A percentile compares a stretch with the other conserved stretches of the same genome.
phyloP scores from a whole-genome alignment of 2,113 vertebrate species.

The Gymnorhina tibicen region DNA sequence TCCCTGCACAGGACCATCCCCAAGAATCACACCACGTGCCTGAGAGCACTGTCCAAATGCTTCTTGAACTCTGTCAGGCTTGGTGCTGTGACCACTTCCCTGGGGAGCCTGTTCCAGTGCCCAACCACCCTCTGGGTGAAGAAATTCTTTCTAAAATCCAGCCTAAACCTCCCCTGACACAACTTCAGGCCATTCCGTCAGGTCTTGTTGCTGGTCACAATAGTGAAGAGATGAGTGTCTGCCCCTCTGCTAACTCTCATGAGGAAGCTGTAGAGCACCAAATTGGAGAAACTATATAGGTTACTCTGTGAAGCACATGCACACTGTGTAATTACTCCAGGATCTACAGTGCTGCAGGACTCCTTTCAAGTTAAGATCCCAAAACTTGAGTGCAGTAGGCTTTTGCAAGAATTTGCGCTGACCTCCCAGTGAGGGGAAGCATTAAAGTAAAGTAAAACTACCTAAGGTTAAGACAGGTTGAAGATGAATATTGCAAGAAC shows the following conservation, averaged over 20 bases:
- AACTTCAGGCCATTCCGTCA: accelerated
- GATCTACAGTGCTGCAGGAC: background rate
- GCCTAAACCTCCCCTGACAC: background rate
- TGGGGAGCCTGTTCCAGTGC: background rate
- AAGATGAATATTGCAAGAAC: background rate
- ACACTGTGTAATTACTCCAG: too few relatives aligned
- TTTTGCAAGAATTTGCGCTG: background rate
- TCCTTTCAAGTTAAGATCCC: background rate
- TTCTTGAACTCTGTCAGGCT: background rate
- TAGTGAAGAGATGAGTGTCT: too few relatives aligned
- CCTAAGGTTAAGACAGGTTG: background rate
- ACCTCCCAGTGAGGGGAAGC: background rate
- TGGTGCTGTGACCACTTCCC: background rate
- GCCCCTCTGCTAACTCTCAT: too few relatives aligned
- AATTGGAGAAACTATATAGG: background rate
- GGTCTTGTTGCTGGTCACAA: accelerated
- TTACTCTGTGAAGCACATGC: too few relatives aligned
- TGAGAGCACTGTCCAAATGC: accelerated
- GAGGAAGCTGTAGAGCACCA: background rate
- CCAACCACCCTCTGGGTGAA: background rate
- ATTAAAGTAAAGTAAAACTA: background rate
- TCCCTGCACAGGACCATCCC: background rate
- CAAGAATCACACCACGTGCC: background rate
- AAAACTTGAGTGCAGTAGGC: background rate
- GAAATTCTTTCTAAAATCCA: background rate